Percentiles rank a stretch among this genome's conserved stretches.
Evolutionary conservation across 2,113 vertebrate species (phyloP).

Genomic region (Hyaena hyaena): DNA sequence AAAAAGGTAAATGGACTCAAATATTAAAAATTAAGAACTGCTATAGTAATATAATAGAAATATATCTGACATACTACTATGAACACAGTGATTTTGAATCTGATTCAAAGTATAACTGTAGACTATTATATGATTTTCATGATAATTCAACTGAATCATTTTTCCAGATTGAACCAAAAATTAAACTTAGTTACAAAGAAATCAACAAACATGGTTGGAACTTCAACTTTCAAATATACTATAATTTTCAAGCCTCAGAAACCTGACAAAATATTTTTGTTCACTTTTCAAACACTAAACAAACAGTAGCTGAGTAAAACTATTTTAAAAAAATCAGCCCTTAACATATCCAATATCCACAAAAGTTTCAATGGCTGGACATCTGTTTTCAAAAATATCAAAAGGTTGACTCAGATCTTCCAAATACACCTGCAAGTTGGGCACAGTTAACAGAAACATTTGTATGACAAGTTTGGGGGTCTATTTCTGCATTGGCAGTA

Average conservation of each 20-base stretch:
- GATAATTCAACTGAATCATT: neutral
- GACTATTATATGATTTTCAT: neutral
- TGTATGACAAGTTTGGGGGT: neutral
- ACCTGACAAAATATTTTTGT: slow-evolving; percentile 18
- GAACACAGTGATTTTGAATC: neutral
- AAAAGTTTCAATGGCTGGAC: neutral
- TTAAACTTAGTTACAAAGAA: slow-evolving; percentile 42
- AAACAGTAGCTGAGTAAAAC: slow-evolving; percentile 1
- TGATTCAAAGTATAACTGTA: neutral
- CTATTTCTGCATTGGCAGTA: slow-evolving; percentile 28
- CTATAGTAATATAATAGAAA: neutral
- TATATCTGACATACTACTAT: neutral
- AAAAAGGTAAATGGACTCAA: slow-evolving; percentile 13
- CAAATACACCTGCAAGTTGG: neutral
- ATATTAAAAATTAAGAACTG: neutral
- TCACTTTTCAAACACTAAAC: slow-evolving; percentile 3
- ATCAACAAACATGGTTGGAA: neutral
- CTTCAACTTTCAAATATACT: slow-evolving; percentile 30
- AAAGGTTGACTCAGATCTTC: neutral
- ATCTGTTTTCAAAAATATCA: slow-evolving; percentile 31
- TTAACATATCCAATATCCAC: neutral
- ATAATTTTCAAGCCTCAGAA: neutral
- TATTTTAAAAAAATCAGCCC: neutral
- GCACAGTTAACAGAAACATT: neutral
- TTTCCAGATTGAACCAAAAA: slow-evolving; percentile 6